A percentile compares a stretch with the other conserved stretches of the same genome.
Evolutionary conservation across 2,113 vertebrate species (phyloP).

Genomic region (Madoqua kirkii): DNA sequence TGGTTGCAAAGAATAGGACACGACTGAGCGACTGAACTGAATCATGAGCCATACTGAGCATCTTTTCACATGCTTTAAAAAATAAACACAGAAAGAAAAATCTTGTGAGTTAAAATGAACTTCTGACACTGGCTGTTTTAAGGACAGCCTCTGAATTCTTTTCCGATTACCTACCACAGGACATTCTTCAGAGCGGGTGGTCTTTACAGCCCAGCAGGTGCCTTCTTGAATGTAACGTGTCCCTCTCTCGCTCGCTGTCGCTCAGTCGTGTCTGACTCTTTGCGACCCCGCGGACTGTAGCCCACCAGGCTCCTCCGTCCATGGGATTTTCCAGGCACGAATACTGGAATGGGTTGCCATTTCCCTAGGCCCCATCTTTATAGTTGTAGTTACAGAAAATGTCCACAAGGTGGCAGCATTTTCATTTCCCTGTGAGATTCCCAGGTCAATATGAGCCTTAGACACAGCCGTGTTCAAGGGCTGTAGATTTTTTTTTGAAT

Average conservation of each 20-base stretch:
- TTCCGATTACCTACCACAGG: neutral
- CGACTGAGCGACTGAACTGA: neutral
- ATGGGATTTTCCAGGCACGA: too few relatives aligned
- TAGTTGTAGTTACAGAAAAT: neutral
- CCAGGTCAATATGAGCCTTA: neutral
- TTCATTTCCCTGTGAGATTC: neutral
- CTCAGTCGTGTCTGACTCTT: too few relatives aligned
- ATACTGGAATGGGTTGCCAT: too few relatives aligned
- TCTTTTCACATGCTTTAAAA: neutral
- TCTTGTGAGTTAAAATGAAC: neutral
- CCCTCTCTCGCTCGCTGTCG: neutral
- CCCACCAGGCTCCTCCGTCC: too few relatives aligned
- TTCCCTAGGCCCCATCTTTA: neutral
- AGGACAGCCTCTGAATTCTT: neutral
- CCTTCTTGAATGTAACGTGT: neutral
- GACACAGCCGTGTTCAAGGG: neutral
- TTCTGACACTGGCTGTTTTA: neutral
- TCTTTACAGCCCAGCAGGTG: neutral
- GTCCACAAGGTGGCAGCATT: neutral
- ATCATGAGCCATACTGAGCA: neutral
- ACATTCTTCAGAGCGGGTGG: neutral
- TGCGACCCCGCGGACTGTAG: too few relatives aligned
- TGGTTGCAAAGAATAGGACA: neutral
- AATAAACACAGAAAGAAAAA: neutral
- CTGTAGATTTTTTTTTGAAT: neutral